Evolutionary conservation across 2,797 vertebrate genomes (phyloP).

Genomic region (Pachyuromys duprasi): DNA sequence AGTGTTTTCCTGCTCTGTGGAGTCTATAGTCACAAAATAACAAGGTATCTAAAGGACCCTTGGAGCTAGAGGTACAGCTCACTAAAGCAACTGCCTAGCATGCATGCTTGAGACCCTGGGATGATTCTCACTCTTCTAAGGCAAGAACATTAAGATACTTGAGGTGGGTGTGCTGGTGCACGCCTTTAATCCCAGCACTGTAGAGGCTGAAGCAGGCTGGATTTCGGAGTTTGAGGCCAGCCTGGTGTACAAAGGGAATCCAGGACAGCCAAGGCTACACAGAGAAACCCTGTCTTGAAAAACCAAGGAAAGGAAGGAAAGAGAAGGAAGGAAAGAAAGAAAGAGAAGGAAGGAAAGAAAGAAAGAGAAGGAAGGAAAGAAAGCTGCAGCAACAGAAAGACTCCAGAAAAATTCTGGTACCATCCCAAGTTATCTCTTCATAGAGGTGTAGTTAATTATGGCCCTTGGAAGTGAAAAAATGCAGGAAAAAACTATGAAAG

Average conservation of each 20-base stretch:
- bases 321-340: too few relatives aligned
- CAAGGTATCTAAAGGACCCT: background rate
- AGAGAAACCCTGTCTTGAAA: background rate
- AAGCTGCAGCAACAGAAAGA: background rate
- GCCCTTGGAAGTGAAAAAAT: constrained; percentile 7
- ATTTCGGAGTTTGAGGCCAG: background rate
- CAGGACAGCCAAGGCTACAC: background rate
- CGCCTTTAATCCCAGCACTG: background rate
- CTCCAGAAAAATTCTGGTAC: background rate
- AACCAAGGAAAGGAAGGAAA: too few relatives aligned
- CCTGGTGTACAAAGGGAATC: background rate
- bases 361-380: too few relatives aligned
- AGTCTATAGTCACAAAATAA: background rate
- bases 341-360: too few relatives aligned
- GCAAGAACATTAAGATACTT: background rate
- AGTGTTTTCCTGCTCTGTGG: background rate
- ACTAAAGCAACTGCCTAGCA: background rate
- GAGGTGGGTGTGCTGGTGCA: background rate
- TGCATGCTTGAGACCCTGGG: background rate
- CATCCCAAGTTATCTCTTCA: constrained; percentile 2
- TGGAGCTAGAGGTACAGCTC: background rate
- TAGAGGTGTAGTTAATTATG: background rate
- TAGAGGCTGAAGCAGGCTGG: background rate
- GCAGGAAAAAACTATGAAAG: constrained; percentile 24
- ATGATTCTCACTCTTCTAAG: background rate